Percentiles rank a stretch among this genome's conserved stretches.
Conservation (phyloP, 2,888 invertebrate species). For the Epistrophe eligans region DNA sequence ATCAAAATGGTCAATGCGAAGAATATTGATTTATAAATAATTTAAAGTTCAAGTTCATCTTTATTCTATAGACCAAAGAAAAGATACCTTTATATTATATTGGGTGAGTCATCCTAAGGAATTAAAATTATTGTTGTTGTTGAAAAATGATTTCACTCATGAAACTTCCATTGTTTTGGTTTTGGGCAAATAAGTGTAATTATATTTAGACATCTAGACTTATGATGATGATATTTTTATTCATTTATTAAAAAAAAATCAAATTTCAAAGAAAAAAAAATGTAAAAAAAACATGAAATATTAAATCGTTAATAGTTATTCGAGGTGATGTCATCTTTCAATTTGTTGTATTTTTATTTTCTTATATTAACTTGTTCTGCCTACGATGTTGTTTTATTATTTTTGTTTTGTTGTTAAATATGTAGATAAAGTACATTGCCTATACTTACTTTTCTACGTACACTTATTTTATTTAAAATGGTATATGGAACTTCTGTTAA, state of each 20-base stretch:
- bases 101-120: not conserved
- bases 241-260: too few relatives aligned
- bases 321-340: slow-evolving; percentile 54
- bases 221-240: too few relatives aligned
- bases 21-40: not conserved
- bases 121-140: not conserved
- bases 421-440: not conserved
- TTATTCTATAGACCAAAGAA: not conserved
- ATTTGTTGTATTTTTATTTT: slow-evolving; percentile 37
- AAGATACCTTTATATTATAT: not conserved
- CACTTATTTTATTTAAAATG: not conserved
- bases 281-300: too few relatives aligned
- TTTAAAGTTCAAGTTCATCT: not conserved
- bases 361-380: slow-evolving; percentile 33
- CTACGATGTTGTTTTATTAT: not conserved
- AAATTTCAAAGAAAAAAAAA: too few relatives aligned
- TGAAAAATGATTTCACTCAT: not conserved
- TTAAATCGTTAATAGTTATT: not conserved
- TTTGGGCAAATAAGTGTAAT: not conserved
- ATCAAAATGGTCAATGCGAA: too few relatives aligned
- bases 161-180: slow-evolving; percentile 1
- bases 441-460: not conserved
- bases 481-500: not conserved
- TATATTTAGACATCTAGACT: too few relatives aligned
- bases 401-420: not conserved